These are phyloP conservation scores for Podarcis raffonei DNA, from an alignment of 2,113 vertebrate genomes.

Conservation along the genomic window DNA sequence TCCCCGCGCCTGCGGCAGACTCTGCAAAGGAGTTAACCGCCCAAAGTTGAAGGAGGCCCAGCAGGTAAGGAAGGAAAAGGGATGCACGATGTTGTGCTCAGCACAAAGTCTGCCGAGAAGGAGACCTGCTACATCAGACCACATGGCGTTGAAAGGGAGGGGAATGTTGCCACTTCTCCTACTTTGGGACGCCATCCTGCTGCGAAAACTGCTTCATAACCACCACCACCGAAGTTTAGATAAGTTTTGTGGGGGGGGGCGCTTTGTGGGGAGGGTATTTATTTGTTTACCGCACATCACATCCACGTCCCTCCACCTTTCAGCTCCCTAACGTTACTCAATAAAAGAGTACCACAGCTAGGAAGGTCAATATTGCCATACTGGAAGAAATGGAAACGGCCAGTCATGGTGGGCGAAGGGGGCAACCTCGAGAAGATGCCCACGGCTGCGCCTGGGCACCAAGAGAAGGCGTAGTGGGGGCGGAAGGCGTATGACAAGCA, in stretches of 20 bases:
- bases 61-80: neutral
- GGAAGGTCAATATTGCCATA: neutral
- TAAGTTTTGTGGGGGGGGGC: neutral
- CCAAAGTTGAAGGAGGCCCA: neutral
- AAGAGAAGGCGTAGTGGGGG: neutral
- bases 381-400: neutral
- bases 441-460: neutral
- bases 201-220: neutral
- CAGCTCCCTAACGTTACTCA: neutral
- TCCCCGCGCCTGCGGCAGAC: neutral
- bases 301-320: no score
- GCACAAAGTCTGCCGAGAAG: neutral
- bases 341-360: neutral
- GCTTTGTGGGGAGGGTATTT: no score
- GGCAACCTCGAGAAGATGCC: neutral
- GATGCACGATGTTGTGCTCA: no score
- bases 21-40: neutral
- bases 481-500: no score
- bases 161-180: neutral
- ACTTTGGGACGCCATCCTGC: neutral
- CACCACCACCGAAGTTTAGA: neutral
- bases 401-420: neutral
- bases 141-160: neutral
- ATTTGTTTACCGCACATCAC: neutral
- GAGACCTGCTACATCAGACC: neutral